Percentiles rank a stretch among this genome's conserved stretches.
Conservation (phyloP, 1,140 invertebrate genomes). For the Sinonovacula constricta region DNA sequence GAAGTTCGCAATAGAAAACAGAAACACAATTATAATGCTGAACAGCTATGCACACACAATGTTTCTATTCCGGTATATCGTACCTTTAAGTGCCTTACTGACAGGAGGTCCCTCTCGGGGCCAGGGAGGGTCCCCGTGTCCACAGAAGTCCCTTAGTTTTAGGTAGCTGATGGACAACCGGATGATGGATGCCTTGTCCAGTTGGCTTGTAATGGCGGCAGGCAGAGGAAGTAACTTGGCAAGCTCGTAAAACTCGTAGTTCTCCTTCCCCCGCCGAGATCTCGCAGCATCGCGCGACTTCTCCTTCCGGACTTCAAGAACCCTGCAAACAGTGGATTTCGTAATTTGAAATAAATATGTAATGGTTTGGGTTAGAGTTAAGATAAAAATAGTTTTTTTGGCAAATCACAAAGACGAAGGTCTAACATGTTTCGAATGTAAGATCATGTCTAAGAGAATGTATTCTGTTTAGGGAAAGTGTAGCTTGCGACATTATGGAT, state of each 20-base stretch:
- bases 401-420: background rate
- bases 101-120: constrained; percentile 81
- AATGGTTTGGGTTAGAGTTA: too few species aligned
- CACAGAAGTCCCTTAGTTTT: constrained; percentile 95
- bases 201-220: constrained; percentile 96
- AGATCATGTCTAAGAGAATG: too few species aligned
- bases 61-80: too few species aligned
- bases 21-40: too few species aligned
- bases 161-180: constrained; percentile 98
- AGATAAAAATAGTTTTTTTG: too few species aligned
- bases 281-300: constrained; percentile 97
- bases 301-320: constrained; percentile 95
- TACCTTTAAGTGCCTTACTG: constrained; percentile 92
- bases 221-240: constrained; percentile 98
- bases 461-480: too few species aligned
- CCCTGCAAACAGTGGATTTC: constrained; percentile 28
- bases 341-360: too few species aligned
- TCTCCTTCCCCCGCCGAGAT: constrained; percentile 96
- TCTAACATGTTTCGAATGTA: background rate
- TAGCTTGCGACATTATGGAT: too few species aligned
- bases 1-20: too few species aligned
- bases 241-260: constrained; percentile 98
- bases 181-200: constrained; percentile 99
- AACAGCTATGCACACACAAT: too few species aligned
- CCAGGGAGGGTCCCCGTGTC: constrained; percentile 97